Percentiles rank a stretch among this genome's conserved stretches.
phyloP scores from a whole-genome alignment of 2,888 invertebrate species.

The Bhutanitis thaidina region DNA sequence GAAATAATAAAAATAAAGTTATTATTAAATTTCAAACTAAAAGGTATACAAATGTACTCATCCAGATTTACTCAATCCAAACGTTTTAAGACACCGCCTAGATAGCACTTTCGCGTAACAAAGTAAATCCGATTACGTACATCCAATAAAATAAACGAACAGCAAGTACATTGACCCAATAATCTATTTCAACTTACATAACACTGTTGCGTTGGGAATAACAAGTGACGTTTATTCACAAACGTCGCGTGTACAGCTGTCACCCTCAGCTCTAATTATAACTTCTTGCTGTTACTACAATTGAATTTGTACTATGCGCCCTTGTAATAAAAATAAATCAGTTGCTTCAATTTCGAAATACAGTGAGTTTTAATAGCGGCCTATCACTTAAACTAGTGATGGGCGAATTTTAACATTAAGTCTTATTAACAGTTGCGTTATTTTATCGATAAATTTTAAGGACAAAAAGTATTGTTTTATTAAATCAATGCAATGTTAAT shows the following conservation, averaged over 20 bases:
- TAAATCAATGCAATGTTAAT: too few species aligned
- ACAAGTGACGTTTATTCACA: conserved; percentile 44
- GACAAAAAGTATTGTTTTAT: too few species aligned
- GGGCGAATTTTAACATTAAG: not conserved
- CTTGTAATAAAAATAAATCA: conserved; percentile 7
- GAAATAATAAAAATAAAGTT: too few species aligned
- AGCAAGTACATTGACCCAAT: conserved; percentile 60
- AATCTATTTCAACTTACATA: conserved; percentile 62
- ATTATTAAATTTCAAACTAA: too few species aligned
- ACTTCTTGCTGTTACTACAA: conserved; percentile 17
- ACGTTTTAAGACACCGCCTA: not conserved
- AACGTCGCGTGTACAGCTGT: conserved; percentile 45
- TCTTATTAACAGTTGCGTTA: not conserved
- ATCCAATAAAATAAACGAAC: conserved; percentile 38
- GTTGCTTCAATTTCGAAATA: conserved; percentile 2
- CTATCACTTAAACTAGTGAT: conserved; percentile 10
- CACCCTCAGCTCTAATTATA: conserved; percentile 43
- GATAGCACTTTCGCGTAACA: conserved; percentile 18
- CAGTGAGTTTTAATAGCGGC: conserved; percentile 5
- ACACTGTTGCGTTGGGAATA: conserved; percentile 43
- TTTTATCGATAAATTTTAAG: too few species aligned
- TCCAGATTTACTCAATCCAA: not conserved
- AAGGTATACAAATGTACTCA: too few species aligned
- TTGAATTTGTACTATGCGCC: conserved; percentile 18
- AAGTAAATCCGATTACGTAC: conserved; percentile 37